Percentiles rank a stretch among this genome's conserved stretches.
These are phyloP conservation scores for Acanthis flammea DNA, from an alignment of 2,797 vertebrate species.

Conservation along the genomic window DNA sequence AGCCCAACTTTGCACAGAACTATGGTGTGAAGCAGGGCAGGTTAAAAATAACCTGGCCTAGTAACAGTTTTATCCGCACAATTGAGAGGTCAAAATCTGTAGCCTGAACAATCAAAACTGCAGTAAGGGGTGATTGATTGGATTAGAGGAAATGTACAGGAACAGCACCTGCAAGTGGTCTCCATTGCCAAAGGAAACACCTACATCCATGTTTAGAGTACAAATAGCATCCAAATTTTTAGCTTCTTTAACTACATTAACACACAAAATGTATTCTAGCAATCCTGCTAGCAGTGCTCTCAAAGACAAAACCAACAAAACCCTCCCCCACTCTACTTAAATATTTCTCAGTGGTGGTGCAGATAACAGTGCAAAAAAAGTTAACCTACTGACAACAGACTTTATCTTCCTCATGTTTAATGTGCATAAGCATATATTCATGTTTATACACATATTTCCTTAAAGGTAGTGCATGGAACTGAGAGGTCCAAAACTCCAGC, in stretches of 20 bases:
- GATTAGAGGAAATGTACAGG: background rate
- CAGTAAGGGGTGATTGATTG: background rate
- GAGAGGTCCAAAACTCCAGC: background rate
- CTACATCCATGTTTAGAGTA: background rate
- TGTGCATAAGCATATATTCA: background rate
- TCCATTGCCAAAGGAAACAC: background rate
- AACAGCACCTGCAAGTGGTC: background rate
- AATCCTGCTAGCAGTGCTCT: background rate
- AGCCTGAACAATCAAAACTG: background rate
- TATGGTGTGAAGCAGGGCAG: background rate
- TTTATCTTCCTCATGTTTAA: background rate
- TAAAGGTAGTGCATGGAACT: background rate
- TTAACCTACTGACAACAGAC: background rate
- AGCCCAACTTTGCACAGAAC: background rate
- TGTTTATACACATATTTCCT: background rate
- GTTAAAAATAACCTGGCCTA: conserved; percentile 25
- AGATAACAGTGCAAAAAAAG: background rate
- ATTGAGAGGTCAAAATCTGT: background rate
- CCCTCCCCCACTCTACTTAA: background rate
- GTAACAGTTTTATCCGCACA: background rate
- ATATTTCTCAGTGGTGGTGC: background rate
- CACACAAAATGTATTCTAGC: background rate
- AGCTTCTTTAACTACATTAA: background rate
- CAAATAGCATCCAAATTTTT: background rate
- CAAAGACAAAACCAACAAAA: background rate